A percentile compares a stretch with the other conserved stretches of the same genome.
These are phyloP conservation scores for Corapipo altera DNA, from an alignment of 2,113 vertebrate genomes.

Conservation along the genomic window DNA sequence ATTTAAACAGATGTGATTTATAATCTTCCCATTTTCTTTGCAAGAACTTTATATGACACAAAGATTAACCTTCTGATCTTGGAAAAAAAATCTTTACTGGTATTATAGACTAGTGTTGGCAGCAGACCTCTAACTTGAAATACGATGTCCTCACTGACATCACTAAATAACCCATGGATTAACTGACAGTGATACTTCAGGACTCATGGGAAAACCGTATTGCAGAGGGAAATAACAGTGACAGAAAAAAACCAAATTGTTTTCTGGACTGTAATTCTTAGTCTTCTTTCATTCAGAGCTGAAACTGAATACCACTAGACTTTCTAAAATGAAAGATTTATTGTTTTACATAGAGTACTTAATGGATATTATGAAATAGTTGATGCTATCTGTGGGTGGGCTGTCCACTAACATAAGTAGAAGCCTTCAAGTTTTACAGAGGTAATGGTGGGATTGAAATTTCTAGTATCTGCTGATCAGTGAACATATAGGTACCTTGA, in stretches of 20 bases:
- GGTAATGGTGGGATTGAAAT: not conserved
- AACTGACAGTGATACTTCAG: not conserved
- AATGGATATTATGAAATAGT: not conserved
- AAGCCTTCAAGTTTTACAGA: not conserved
- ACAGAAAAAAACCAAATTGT: not conserved
- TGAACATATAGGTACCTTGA: accelerated
- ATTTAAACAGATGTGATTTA: not conserved
- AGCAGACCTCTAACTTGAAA: conserved; percentile 16
- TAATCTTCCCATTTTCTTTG: not conserved
- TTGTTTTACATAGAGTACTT: not conserved
- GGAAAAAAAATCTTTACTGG: not conserved
- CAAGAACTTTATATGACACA: not conserved
- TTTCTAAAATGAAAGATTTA: not conserved
- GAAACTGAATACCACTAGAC: not conserved
- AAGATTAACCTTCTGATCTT: conserved; percentile 22
- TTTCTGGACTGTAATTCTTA: not conserved
- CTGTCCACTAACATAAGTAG: not conserved
- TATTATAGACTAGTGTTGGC: not conserved
- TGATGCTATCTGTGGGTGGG: not conserved
- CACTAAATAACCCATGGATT: conserved; percentile 40
- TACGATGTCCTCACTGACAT: not conserved
- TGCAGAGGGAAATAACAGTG: not conserved
- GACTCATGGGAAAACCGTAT: not conserved
- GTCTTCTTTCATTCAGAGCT: not conserved
- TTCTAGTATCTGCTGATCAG: not conserved